Base-by-base conservation (phyloP, 1,140 invertebrate genomes). In the Sitobion miscanthi region DNA sequence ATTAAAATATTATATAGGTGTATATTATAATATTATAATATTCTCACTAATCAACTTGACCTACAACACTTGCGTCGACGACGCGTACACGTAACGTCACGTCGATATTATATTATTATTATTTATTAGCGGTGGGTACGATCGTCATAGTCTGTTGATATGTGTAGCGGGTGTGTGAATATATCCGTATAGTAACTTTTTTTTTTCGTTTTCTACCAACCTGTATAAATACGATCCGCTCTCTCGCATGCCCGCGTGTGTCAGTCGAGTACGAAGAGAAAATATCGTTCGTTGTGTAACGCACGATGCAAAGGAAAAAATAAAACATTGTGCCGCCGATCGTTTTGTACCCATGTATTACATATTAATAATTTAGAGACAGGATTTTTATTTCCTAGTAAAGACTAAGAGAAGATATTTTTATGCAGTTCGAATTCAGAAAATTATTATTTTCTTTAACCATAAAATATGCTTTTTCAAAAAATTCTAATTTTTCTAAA, bases 21-120 rank as follows among this genome's bases (percentile, higher is more conserved):
- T 69, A 30, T 14, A 69, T 30, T 69, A 30, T 69, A 14, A 35
- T 77, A n/a, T 77, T 35, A n/a, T 47, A 30, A 88, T 54, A 89
- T 89, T 38, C n/a, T 89, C 49, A 38, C 87, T 89, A 54, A 89
- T 89, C 47, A 88, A 88, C 86, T 88, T 88, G 30, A 88, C 47
- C n/a, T 88, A 88, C 47, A 88, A 88, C 87, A 54, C 25, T 54
- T 35, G 87, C 17, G 30, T 77, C 14, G n/a, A 1, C n/a, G n/a
- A 77, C 62, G 35, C 87, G 17, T n/a, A 87, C 42, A 9, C 49
- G n/a, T 25, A 54, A 54, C 87, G 87, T 30, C 9, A 20, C 86
- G 30, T 49, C 45, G 45, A 49, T 87, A 17, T 82, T 38, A 42
- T 87, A 49, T 87, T 86, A 47, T 87, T 47, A 86, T 86, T 86